Conservation (phyloP, 1,140 invertebrate species). For the Musca domestica region DNA sequence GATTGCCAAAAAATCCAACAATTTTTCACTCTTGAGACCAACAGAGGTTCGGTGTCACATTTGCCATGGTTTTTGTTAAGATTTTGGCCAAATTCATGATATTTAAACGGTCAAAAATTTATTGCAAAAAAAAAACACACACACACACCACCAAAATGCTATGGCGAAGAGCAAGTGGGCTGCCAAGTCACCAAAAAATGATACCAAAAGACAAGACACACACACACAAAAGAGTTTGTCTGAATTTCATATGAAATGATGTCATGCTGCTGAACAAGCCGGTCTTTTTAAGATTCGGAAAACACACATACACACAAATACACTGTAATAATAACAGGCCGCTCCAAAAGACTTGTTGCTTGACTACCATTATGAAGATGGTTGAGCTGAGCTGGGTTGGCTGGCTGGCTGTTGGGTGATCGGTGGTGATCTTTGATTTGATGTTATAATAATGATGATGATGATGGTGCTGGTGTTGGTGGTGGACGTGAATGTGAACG, state of each 20-base stretch:
- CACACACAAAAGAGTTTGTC: neutral
- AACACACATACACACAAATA: neutral
- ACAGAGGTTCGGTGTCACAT: neutral
- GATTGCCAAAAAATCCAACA: neutral
- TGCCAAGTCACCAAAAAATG: neutral
- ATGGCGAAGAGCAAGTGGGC: no score
- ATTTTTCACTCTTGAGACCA: neutral
- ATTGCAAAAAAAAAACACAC: no score
- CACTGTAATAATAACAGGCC: neutral
- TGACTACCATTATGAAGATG: no score
- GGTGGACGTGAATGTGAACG: no score
- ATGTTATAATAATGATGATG: no score
- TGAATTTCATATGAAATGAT: conserved; percentile 22
- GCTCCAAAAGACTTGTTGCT: no score
- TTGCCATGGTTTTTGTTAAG: neutral
- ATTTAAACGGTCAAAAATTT: conserved; percentile 12
- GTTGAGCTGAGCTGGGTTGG: no score
- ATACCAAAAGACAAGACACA: neutral
- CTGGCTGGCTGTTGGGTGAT: no score
- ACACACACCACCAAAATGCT: no score
- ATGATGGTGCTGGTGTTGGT: no score
- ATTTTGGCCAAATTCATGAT: conserved; percentile 7
- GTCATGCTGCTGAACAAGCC: conserved; percentile 16
- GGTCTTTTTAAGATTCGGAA: conserved; percentile 2
- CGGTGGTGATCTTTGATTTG: no score